Evolutionary conservation across 1,140 invertebrate genomes (phyloP), one percentile per base, ranked within the genome.

Genomic region (Leptestheria dahalacensis): DNA sequence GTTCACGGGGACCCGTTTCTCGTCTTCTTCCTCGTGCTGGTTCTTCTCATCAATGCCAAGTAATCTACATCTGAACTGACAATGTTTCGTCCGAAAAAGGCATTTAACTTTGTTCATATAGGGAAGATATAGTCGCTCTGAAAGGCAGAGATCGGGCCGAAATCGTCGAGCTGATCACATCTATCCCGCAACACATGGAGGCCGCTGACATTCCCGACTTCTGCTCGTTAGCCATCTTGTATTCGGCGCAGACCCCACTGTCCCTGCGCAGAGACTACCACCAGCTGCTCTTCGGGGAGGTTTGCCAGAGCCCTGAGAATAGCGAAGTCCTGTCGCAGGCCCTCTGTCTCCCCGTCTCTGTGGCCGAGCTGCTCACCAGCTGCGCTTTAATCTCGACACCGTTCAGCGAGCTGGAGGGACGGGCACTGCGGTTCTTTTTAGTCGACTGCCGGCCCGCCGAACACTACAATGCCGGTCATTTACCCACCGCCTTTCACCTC

Each of bases 161-260:
- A 61, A 84, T 93, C 49, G 78, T 90, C 59, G 79, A 87, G 65
- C 79, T 79, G 58, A 73, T 95, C 21, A 74, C 75, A 33, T 77
- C 80, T 63, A 84, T 95, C 78, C 92, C 92, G 1, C 82, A 80
- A 67, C 85, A 84, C 59, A 70, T 97, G 60, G 87, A 92, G 73
- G 81, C 86, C 2, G 91, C 92, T 66, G 96, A 99, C 76, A 86
- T 98, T n/a, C 80, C 86, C 26, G 95, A 99, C 74, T 95, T 99
- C 71, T 96, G 92, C 75, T 87, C 91, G 1, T 75, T 99, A 58
- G 91, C 91, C 20, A 86, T 94, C 71, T 96, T 95, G 74, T 97
- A 96, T 74, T 82, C 85, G 11, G 75, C 84, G 50, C 92, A 89
- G 73, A 97, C 94, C 25, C 96, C 92, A 18, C 80, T 82, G 61